Percentiles rank a stretch among this genome's conserved stretches.
These are phyloP conservation scores for Periophthalmodon schlosseri DNA, from an alignment of 2,113 vertebrate species.

Conservation along the genomic window DNA sequence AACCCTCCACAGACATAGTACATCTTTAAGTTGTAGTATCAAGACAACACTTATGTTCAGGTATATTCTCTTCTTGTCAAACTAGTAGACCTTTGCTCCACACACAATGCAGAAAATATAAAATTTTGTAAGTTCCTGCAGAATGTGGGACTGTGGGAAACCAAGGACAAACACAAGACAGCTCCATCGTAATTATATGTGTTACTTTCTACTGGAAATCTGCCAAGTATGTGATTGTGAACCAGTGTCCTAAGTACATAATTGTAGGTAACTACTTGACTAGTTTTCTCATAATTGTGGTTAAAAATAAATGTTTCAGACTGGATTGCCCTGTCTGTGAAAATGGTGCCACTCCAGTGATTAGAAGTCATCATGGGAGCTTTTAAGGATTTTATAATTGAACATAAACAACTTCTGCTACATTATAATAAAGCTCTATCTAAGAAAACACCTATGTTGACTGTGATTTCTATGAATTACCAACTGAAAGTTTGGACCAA, in stretches of 20 bases:
- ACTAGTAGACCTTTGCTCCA: too few relatives aligned
- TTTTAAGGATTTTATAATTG: not conserved
- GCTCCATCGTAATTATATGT: constrained; percentile 1
- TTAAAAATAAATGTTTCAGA: not conserved
- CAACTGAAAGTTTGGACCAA: too few relatives aligned
- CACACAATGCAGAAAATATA: not conserved
- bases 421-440: not conserved
- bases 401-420: not conserved
- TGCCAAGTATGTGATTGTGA: constrained; percentile 1
- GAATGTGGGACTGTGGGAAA: not conserved
- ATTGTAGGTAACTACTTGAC: not conserved
- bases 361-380: not conserved
- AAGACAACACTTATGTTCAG: too few relatives aligned
- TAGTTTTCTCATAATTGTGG: not conserved
- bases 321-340: not conserved
- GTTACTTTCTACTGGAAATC: not conserved
- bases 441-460: not conserved
- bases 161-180: not conserved
- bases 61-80: too few relatives aligned
- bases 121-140: not conserved
- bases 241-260: not conserved
- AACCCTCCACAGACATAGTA: too few relatives aligned
- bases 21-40: too few relatives aligned
- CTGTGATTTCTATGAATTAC: too few relatives aligned
- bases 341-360: not conserved